Evolutionary conservation across 2,113 vertebrate species (phyloP).

Genomic region (Micromys minutus): DNA sequence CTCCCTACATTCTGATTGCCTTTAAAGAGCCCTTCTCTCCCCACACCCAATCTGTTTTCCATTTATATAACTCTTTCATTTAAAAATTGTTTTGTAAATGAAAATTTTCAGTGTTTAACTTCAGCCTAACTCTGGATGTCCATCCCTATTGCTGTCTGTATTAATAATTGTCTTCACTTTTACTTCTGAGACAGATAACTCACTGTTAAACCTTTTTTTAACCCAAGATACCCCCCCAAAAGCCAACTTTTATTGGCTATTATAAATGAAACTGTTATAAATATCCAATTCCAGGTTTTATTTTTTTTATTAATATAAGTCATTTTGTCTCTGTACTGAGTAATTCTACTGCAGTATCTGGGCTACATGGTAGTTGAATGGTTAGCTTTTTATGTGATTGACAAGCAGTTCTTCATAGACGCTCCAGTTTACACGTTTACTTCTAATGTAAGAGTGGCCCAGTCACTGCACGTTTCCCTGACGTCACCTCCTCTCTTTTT

Average conservation of each 20-base stretch:
- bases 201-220: neutral
- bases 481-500: neutral
- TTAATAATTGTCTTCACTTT: neutral
- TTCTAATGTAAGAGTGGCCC: neutral
- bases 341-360: neutral
- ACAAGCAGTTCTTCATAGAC: neutral
- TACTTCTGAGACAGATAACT: neutral
- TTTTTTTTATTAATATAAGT: neutral
- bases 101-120: neutral
- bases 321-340: neutral
- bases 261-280: neutral
- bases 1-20: neutral
- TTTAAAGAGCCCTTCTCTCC: neutral
- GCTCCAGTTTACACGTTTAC: neutral
- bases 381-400: too few species aligned
- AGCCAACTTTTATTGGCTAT: neutral
- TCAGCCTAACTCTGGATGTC: neutral
- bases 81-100: neutral
- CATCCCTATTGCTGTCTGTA: neutral
- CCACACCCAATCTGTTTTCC: neutral
- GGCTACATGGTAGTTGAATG: neutral
- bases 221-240: too few species aligned
- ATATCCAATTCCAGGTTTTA: neutral
- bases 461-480: neutral
- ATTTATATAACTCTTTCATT: neutral